Percentiles rank a stretch among this genome's conserved stretches.
Evolutionary conservation across 92 coral and sea anemone species (phyloP).

Genomic region (Bergia puertoricense): DNA sequence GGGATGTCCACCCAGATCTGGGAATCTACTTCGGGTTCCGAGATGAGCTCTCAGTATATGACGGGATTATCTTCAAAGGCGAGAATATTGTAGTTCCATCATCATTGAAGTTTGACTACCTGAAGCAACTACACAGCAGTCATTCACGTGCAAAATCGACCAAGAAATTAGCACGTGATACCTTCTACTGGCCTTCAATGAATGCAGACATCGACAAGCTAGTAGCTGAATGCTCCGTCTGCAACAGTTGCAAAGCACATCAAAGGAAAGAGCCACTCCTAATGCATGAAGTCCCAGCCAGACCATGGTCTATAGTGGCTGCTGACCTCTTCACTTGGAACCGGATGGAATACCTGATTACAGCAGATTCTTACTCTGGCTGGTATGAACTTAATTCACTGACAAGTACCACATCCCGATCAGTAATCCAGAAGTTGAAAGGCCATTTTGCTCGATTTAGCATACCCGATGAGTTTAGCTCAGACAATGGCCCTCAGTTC

Average conservation of each 20-base stretch:
- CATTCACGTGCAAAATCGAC: conserved; percentile 28
- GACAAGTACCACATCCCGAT: background rate
- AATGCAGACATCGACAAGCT: background rate
- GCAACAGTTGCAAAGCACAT: background rate
- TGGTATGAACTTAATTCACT: conserved; percentile 43
- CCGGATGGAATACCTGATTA: conserved; percentile 14
- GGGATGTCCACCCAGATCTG: conserved; percentile 14
- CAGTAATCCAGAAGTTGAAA: background rate
- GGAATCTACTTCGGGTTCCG: conserved; percentile 16
- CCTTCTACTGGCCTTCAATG: background rate
- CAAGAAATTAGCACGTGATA: conserved; percentile 12
- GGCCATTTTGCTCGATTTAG: conserved; percentile 44
- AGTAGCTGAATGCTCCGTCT: conserved; percentile 1
- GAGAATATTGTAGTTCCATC: conserved; percentile 11
- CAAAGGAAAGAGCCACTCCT: conserved; percentile 8
- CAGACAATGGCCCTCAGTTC: conserved; percentile 54
- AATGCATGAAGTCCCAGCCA: background rate
- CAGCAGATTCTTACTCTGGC: too few species aligned
- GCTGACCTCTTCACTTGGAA: conserved; percentile 36
- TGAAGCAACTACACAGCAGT: conserved; percentile 30
- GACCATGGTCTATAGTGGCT: conserved; percentile 45
- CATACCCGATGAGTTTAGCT: conserved; percentile 27
- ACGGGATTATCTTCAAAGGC: background rate
- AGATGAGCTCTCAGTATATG: conserved; percentile 18
- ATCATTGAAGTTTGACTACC: background rate